Percentiles rank a stretch among this genome's conserved stretches.
phyloP scores from a whole-genome alignment of 2,113 vertebrate species.

The Melospiza georgiana region DNA sequence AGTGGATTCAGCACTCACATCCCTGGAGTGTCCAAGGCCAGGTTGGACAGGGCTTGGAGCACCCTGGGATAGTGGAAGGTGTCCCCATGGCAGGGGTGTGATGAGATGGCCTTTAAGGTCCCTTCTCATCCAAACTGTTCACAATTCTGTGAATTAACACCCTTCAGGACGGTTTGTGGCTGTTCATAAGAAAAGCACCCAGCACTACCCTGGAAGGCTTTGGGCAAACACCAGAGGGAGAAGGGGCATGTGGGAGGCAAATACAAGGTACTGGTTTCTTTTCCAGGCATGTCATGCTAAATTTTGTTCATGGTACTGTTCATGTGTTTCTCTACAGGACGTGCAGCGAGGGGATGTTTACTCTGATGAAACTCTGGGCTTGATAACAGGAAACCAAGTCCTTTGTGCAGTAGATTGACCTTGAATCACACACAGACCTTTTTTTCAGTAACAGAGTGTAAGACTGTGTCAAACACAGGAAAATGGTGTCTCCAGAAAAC shows the following conservation, averaged over 20 bases:
- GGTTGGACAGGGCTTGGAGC: background rate
- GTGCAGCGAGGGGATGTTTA: constrained; percentile 19
- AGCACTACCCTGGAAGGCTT: background rate
- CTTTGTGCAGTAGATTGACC: constrained; percentile 43
- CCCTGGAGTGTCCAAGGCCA: background rate
- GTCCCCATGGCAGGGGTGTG: background rate
- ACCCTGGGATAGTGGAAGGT: background rate
- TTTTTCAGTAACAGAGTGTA: constrained; percentile 59
- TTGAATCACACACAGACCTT: constrained; percentile 45
- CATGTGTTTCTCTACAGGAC: constrained; percentile 32
- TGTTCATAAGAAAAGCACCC: background rate
- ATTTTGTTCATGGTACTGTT: background rate
- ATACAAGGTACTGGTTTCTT: background rate
- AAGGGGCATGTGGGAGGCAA: background rate
- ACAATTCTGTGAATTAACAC: background rate
- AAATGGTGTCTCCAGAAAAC: constrained; percentile 58
- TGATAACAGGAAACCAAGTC: constrained; percentile 73
- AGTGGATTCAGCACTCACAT: background rate
- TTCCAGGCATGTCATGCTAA: background rate
- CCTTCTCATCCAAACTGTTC: background rate
- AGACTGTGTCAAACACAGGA: constrained; percentile 42
- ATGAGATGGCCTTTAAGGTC: background rate
- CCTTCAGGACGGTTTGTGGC: background rate
- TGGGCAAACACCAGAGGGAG: background rate
- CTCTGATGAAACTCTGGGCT: constrained; percentile 55